Conservation (phyloP, 2,888 invertebrate genomes). For the Mythimna vitellina region DNA sequence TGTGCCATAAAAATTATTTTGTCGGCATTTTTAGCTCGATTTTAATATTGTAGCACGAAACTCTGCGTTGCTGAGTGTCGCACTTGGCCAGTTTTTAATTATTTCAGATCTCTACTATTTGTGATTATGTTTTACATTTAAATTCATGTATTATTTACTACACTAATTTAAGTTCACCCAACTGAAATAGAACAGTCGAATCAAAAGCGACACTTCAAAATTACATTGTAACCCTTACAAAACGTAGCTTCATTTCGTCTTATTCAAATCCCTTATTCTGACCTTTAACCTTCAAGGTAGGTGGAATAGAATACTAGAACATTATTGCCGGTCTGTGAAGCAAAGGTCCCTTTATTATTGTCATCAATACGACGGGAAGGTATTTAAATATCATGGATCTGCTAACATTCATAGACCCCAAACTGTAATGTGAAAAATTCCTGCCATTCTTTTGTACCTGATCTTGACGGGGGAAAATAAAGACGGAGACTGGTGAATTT, state of each 20-base stretch:
- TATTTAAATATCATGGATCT: constrained; percentile 43
- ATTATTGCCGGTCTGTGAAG: constrained; percentile 20
- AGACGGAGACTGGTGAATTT: background rate
- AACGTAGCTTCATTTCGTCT: constrained; percentile 13
- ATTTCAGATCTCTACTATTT: too few species aligned
- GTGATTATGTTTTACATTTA: background rate
- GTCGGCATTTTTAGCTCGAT: too few species aligned
- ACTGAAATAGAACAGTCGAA: constrained; percentile 16
- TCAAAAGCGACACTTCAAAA: constrained; percentile 8
- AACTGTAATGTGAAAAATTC: constrained; percentile 40
- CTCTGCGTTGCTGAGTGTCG: too few species aligned
- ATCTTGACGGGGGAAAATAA: constrained; percentile 4
- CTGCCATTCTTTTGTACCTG: constrained; percentile 35
- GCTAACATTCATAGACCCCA: constrained; percentile 32
- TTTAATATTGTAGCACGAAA: too few species aligned
- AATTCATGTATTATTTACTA: background rate
- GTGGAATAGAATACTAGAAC: constrained; percentile 4
- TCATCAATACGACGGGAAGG: constrained; percentile 35
- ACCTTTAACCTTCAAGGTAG: constrained; percentile 17
- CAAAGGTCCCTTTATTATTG: constrained; percentile 30
- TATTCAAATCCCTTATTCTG: constrained; percentile 23
- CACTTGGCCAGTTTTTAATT: too few species aligned
- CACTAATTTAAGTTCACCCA: constrained; percentile 8
- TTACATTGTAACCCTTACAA: constrained; percentile 4
- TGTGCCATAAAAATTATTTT: too few species aligned